Evolutionary conservation across 2,797 vertebrate genomes (phyloP).

Genomic region (Hylomyscus alleni): DNA sequence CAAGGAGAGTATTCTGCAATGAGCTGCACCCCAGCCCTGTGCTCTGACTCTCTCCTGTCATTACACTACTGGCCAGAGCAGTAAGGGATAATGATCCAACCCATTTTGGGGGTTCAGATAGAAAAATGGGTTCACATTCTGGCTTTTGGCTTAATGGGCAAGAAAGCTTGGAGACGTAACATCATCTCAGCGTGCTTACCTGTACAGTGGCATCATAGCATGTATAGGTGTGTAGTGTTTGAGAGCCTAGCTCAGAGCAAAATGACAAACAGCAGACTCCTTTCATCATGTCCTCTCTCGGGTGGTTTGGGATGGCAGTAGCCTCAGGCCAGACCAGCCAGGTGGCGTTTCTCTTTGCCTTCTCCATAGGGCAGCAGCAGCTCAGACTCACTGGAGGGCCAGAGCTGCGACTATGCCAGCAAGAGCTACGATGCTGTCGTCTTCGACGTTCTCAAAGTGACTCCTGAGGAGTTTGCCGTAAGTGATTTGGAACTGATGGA

Average conservation of each 20-base stretch:
- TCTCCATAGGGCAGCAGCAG: slow-evolving; percentile 94
- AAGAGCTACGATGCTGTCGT: slow-evolving; percentile 98
- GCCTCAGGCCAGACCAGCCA: slow-evolving; percentile 9
- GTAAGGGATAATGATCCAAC: not conserved
- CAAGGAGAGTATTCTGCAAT: not conserved
- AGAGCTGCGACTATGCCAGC: slow-evolving; percentile 94
- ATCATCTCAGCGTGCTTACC: not conserved
- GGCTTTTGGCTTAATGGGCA: not conserved
- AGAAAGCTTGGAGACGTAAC: not conserved
- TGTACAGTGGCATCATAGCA: not conserved
- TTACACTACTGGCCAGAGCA: not conserved
- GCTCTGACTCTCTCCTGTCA: not conserved
- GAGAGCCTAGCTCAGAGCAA: not conserved
- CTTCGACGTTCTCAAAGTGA: slow-evolving; percentile 98
- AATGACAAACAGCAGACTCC: rapidly evolving
- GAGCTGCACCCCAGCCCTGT: not conserved
- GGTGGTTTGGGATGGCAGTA: not conserved
- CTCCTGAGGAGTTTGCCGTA: slow-evolving; percentile 98
- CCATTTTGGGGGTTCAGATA: not conserved
- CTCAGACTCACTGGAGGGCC: slow-evolving; percentile 96
- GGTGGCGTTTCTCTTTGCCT: not conserved
- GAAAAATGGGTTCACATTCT: not conserved
- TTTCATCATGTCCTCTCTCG: not conserved
- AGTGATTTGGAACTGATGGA: slow-evolving; percentile 86
- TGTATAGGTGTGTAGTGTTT: not conserved